Percentiles rank a stretch among this genome's conserved stretches.
These are phyloP conservation scores for Melitaea cinxia DNA, from an alignment of 1,140 invertebrate species.

Conservation along the genomic window DNA sequence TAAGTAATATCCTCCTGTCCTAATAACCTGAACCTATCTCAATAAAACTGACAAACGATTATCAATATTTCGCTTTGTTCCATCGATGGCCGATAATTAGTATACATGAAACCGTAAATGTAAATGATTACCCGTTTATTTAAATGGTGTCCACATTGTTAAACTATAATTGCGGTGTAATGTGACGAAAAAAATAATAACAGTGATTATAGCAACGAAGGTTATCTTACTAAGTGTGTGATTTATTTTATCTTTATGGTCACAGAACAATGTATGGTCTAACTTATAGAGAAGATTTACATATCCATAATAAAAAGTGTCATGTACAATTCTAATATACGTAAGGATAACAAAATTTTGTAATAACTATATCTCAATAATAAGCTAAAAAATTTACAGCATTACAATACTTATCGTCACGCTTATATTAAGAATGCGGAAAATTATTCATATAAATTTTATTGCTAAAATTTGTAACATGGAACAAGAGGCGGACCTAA, in stretches of 20 bases:
- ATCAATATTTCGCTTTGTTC: conserved; percentile 27
- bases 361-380: no score
- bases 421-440: not conserved
- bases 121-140: conserved; percentile 24
- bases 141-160: conserved; percentile 12
- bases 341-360: no score
- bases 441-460: no score
- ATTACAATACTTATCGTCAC: not conserved
- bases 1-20: no score
- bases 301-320: not conserved
- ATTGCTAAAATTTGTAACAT: no score
- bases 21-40: no score
- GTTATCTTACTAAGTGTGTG: conserved; percentile 4
- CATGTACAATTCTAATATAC: no score
- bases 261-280: not conserved
- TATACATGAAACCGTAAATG: conserved; percentile 33
- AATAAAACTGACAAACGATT: not conserved
- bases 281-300: not conserved
- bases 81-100: conserved; percentile 26
- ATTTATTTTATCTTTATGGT: conserved; percentile 10
- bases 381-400: not conserved
- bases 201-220: conserved; percentile 21
- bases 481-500: no score
- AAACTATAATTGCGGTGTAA: conserved; percentile 21
- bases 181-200: conserved; percentile 21